Base-by-base conservation (phyloP, 2,888 invertebrate species). In the Nomada flava region DNA sequence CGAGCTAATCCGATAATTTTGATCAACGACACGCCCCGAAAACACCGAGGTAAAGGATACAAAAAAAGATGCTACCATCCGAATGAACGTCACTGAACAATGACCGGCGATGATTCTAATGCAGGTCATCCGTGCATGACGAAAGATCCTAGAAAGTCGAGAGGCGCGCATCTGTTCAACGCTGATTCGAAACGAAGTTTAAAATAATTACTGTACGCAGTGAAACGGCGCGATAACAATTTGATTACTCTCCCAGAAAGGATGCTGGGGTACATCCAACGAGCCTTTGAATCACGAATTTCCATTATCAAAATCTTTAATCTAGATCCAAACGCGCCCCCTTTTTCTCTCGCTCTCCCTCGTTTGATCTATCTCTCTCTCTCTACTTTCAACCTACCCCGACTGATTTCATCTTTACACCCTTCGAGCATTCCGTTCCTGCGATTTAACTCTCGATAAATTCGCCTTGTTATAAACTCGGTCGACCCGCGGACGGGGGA, bases 361-460 rank as follows among this genome's bases (percentile, higher is more conserved):
- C 20, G 36, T 7, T 36, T 36, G 7, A 26, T 42, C 23, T 5
- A 26, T 15, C 60, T 20, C 18, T 36, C 29, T 15, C 50, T 42
- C 44, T 68, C 26, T 23, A 1, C 1, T 65, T 64, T 78, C 86
- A 71, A 65, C 72, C 59, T 72, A 82, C 67, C 86, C 71, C 69
- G 79, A 62, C 13, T 77, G 85, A 86, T 86, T 75, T 65, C 85
- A 86, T 86, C 85, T 84, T 84, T 73, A 77, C 81, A 83, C 75
- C 80, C 80, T 75, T 42, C 77, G 59, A 82, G 69, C 76, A 76
- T 72, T 75, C 67, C 82, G 75, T 73, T 79, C 71, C 64, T 59
- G 55, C 76, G 87, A 87, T 87, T 85, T 81, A 78, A 78, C 75
- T 69, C 79, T 50, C 67, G 85, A 86, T 86, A 86, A 87, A 86